These are phyloP conservation scores for Stegana nigrithorax DNA, from an alignment of 2,888 invertebrate genomes.

Conservation along the genomic window DNA sequence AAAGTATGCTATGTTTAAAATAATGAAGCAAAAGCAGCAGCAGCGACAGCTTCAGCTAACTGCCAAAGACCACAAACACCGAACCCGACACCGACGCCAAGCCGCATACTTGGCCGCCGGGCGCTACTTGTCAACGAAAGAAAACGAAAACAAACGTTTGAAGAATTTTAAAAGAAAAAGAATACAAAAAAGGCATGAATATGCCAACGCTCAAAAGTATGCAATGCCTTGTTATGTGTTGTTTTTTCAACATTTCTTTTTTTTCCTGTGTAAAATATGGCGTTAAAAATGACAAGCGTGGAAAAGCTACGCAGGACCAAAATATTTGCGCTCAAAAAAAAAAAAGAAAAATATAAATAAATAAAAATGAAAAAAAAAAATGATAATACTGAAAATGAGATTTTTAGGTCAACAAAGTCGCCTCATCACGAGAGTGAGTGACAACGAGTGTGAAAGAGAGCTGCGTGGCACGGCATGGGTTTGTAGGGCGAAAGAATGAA, in stretches of 20 bases:
- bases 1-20: constrained; percentile 27
- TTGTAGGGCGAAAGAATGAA: neutral
- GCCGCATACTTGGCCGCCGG: neutral
- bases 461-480: neutral
- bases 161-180: neutral
- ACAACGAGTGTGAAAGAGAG: neutral
- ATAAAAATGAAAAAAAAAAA: constrained; percentile 26
- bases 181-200: neutral
- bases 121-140: neutral
- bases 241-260: no score
- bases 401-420: constrained; percentile 59
- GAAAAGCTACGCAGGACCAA: neutral
- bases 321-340: no score
- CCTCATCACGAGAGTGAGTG: no score
- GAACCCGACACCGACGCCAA: neutral
- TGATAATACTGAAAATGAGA: constrained; percentile 57
- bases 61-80: constrained; percentile 19
- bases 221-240: constrained; percentile 23
- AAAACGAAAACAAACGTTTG: neutral
- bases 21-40: constrained; percentile 3
- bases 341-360: neutral
- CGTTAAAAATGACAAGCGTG: constrained; percentile 47
- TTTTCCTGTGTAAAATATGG: constrained; percentile 18
- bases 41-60: neutral
- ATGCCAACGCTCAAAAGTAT: constrained; percentile 15